Percentiles rank a stretch among this genome's conserved stretches.
These are phyloP conservation scores for Argopecten irradians DNA, from an alignment of 1,140 invertebrate genomes.

Conservation along the genomic window DNA sequence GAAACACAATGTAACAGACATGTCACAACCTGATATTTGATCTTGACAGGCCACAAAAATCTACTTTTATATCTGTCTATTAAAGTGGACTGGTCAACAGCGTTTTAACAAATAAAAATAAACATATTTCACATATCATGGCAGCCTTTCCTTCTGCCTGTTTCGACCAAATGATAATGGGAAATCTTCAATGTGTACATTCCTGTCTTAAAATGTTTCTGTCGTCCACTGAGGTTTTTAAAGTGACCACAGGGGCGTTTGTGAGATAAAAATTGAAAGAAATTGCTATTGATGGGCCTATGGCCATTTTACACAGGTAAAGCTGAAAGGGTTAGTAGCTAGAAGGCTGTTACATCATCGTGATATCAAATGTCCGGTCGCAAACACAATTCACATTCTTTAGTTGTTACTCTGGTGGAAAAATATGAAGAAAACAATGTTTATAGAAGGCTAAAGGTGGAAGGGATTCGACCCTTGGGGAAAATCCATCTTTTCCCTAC, in stretches of 20 bases:
- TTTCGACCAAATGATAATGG: neutral
- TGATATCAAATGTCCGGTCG: neutral
- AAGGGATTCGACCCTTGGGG: neutral
- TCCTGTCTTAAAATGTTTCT: neutral
- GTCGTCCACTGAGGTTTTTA: neutral
- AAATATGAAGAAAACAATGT: constrained; percentile 16
- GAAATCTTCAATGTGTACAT: neutral
- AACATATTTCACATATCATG: neutral
- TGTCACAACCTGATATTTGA: neutral
- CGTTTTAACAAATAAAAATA: neutral
- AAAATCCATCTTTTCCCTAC: constrained; percentile 3
- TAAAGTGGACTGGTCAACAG: neutral
- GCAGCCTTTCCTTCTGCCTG: neutral
- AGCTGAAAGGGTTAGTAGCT: neutral
- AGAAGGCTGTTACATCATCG: neutral
- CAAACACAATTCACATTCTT: constrained; percentile 17
- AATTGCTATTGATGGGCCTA: neutral
- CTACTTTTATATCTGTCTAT: neutral
- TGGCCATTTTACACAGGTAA: constrained; percentile 21
- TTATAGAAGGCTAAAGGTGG: neutral
- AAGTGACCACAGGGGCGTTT: constrained; percentile 10
- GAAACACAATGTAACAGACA: neutral
- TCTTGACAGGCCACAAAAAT: neutral
- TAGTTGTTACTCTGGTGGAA: neutral
- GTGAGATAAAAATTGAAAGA: neutral